These are phyloP conservation scores for Agapornis roseicollis DNA, from an alignment of 2,113 vertebrate species.

Conservation along the genomic window DNA sequence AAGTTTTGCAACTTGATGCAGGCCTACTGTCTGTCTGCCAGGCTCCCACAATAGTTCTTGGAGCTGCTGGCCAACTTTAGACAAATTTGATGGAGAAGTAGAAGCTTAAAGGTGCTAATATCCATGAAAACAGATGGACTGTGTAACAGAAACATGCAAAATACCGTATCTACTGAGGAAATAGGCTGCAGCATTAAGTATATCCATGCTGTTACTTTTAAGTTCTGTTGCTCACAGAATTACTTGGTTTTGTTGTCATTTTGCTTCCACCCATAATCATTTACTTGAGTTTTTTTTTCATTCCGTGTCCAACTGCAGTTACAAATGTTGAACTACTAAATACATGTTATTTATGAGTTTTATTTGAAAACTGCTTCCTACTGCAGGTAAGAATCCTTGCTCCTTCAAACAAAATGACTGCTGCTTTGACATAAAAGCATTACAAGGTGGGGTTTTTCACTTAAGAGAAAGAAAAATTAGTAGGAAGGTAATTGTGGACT, in stretches of 20 bases:
- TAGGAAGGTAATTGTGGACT: not conserved
- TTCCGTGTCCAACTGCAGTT: not conserved
- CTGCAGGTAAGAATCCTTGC: fast-evolving
- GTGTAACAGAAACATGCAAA: not conserved
- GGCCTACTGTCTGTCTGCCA: not conserved
- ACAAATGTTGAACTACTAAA: not conserved
- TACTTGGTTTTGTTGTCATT: not conserved
- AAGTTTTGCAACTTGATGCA: not conserved
- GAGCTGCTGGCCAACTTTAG: not conserved
- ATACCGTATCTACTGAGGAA: not conserved
- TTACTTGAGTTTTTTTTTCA: not conserved
- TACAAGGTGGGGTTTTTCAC: not conserved
- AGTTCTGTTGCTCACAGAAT: not conserved
- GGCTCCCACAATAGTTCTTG: not conserved
- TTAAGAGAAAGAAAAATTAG: not conserved
- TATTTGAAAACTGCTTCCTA: not conserved
- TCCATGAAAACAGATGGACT: not conserved
- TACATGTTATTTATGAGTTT: not conserved
- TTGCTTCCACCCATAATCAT: not conserved
- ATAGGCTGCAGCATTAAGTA: not conserved
- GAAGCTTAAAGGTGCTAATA: not conserved
- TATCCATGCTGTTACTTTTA: not conserved
- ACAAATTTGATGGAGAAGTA: not conserved
- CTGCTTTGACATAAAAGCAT: not conserved
- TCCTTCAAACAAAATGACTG: not conserved